Conservation (phyloP, 2,113 vertebrate genomes). For the Hucho hucho region DNA sequence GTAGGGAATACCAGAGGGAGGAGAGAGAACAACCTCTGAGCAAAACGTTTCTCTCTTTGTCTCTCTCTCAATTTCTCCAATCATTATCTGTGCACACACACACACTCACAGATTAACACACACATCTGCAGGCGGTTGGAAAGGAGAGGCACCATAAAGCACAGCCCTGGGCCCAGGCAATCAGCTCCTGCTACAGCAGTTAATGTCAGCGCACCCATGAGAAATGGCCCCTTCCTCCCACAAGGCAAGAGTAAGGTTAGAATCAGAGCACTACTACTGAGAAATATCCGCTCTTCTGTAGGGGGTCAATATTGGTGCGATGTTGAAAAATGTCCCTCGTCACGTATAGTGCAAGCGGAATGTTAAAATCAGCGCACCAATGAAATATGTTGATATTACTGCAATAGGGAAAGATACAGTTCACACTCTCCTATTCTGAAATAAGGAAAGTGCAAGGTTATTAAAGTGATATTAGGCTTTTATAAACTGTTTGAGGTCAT, state of each 20-base stretch:
- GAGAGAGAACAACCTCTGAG: not conserved
- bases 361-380: slow-evolving; percentile 18
- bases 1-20: slow-evolving; percentile 32
- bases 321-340: slow-evolving; percentile 8
- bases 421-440: no score
- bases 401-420: not conserved
- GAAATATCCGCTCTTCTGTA: not conserved
- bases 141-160: slow-evolving; percentile 47
- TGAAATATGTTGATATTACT: slow-evolving; percentile 36
- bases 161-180: slow-evolving; percentile 46
- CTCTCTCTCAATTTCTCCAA: slow-evolving; percentile 4
- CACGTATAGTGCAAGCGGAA: slow-evolving; percentile 29
- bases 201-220: slow-evolving; percentile 59
- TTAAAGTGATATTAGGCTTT: no score
- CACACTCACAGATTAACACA: slow-evolving; percentile 1
- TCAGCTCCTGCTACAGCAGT: slow-evolving; percentile 59
- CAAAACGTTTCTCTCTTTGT: not conserved
- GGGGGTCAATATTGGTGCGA: not conserved
- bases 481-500: no score
- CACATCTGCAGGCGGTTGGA: slow-evolving; percentile 21
- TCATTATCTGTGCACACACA: slow-evolving; percentile 1
- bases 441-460: no score
- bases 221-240: slow-evolving; percentile 40
- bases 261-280: not conserved
- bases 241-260: not conserved